These are phyloP conservation scores for Eptesicus fuscus DNA, from an alignment of 2,113 vertebrate genomes.

Conservation along the genomic window DNA sequence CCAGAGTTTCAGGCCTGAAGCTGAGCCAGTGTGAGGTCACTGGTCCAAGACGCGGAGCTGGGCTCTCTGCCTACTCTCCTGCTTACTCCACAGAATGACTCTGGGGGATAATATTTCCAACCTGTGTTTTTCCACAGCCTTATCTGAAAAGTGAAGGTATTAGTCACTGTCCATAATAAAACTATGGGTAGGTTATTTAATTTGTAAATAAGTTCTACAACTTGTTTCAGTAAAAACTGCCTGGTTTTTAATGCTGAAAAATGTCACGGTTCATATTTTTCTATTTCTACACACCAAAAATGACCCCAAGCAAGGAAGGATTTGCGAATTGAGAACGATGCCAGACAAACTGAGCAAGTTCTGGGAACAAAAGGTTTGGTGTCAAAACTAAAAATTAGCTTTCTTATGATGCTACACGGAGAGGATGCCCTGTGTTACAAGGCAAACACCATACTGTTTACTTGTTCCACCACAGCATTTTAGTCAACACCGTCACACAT, in stretches of 20 bases:
- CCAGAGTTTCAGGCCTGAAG: background rate
- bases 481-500: background rate
- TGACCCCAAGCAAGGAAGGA: background rate
- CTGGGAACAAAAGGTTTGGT: background rate
- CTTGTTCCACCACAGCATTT: background rate
- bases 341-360: background rate
- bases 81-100: background rate
- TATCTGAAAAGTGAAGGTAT: constrained; percentile 38
- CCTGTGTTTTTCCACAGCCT: constrained; percentile 41
- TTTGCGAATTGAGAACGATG: background rate
- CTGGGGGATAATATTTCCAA: background rate
- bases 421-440: background rate
- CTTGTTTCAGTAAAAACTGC: constrained; percentile 17
- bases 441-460: background rate
- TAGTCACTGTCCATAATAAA: constrained; percentile 14
- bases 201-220: constrained; percentile 13
- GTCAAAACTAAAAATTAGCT: background rate
- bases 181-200: background rate
- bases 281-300: background rate
- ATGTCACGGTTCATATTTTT: background rate
- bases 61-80: background rate
- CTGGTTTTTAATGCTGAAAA: no score
- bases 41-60: background rate
- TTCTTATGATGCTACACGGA: background rate
- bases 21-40: background rate